These are phyloP conservation scores for Coracias cyanogaster DNA, from an alignment of 2,797 vertebrate genomes.

Conservation along the genomic window DNA sequence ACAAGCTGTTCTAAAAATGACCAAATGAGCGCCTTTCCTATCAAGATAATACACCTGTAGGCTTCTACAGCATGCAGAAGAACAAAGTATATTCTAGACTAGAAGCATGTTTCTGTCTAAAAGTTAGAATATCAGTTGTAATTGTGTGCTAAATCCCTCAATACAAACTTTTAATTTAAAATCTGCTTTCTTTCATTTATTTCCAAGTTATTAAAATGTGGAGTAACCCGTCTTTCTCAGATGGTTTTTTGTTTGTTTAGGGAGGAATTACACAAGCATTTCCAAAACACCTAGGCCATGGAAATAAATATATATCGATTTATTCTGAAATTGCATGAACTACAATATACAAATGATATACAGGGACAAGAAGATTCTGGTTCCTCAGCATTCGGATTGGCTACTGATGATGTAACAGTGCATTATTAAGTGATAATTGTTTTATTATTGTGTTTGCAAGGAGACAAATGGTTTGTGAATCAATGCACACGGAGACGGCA, in stretches of 20 bases:
- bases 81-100: neutral
- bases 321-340: neutral
- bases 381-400: conserved; percentile 1
- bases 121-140: neutral
- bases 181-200: neutral
- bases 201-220: neutral
- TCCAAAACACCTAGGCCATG: neutral
- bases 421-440: conserved; percentile 43
- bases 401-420: neutral
- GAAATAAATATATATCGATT: neutral
- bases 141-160: neutral
- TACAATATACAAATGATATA: neutral
- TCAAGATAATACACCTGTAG: neutral
- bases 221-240: neutral
- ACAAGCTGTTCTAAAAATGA: neutral
- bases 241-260: neutral
- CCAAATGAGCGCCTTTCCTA: neutral
- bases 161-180: neutral
- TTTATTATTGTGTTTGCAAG: conserved; percentile 19
- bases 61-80: neutral
- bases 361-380: neutral
- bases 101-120: neutral
- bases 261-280: neutral
- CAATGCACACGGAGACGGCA: neutral
- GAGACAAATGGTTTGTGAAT: conserved; percentile 33